These are phyloP conservation scores for Phrynocephalus versicolor DNA, from an alignment of 2,113 vertebrate species.

Conservation along the genomic window DNA sequence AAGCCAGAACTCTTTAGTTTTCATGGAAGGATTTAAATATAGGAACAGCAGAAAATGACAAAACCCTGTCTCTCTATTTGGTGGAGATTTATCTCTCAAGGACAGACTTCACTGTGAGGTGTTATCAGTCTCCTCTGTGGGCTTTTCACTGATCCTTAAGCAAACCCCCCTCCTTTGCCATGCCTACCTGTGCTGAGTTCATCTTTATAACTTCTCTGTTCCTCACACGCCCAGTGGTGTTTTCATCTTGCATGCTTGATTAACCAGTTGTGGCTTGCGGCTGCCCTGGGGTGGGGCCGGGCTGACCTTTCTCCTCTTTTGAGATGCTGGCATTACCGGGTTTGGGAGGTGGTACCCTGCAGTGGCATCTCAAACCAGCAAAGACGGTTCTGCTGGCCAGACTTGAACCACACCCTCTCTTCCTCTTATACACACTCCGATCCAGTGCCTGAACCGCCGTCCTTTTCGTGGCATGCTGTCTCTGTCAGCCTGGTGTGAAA, in stretches of 20 bases:
- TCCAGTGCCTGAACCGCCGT: background rate
- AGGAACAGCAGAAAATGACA: too few relatives aligned
- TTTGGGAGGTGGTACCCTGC: background rate
- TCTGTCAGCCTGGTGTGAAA: slow-evolving; percentile 1
- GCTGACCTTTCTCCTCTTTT: background rate
- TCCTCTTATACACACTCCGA: background rate
- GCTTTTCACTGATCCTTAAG: background rate
- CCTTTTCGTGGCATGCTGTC: background rate
- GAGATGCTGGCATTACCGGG: background rate
- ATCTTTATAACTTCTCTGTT: background rate
- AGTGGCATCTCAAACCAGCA: background rate
- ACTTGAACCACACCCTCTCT: background rate
- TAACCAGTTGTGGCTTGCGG: background rate
- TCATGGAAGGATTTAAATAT: background rate
- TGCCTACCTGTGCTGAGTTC: background rate
- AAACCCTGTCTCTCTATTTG: background rate
- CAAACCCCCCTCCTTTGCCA: background rate
- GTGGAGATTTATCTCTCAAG: background rate
- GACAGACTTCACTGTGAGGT: background rate
- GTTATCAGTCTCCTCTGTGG: background rate
- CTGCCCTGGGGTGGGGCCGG: background rate
- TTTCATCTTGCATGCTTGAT: background rate
- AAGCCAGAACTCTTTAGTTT: too few relatives aligned
- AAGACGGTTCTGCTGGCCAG: background rate
- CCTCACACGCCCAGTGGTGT: background rate